Evolutionary conservation across 2,797 vertebrate genomes (phyloP).

Genomic region (Synaphobranchus kaupii): DNA sequence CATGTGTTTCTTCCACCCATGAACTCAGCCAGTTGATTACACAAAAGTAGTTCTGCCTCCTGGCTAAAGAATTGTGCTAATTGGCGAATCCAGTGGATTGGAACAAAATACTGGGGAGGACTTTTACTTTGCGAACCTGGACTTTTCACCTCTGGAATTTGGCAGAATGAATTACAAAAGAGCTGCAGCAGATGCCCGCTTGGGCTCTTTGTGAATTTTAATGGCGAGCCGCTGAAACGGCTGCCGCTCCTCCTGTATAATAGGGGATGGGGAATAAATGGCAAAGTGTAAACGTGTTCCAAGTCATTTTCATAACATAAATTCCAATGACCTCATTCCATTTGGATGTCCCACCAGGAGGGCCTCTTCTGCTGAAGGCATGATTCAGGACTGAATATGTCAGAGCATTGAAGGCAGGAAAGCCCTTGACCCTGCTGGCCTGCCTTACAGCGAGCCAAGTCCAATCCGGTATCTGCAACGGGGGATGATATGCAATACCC

Average conservation of each 20-base stretch:
- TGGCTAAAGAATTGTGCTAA: too few species aligned
- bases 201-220: slow-evolving; percentile 46
- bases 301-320: slow-evolving; percentile 48
- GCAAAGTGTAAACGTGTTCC: slow-evolving; percentile 31
- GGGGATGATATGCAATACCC: neutral
- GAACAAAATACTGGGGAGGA: too few species aligned
- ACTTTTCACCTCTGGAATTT: neutral
- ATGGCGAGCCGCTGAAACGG: slow-evolving; percentile 42
- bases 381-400: slow-evolving; percentile 21
- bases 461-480: neutral
- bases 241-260: slow-evolving; percentile 45
- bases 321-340: slow-evolving; percentile 47
- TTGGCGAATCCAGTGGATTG: too few species aligned
- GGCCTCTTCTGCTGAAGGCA: neutral
- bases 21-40: too few species aligned
- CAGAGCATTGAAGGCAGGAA: slow-evolving; percentile 34
- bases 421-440: slow-evolving; percentile 31
- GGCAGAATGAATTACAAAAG: slow-evolving; percentile 45
- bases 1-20: too few species aligned
- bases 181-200: slow-evolving; percentile 17
- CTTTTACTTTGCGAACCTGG: too few species aligned
- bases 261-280: slow-evolving; percentile 43
- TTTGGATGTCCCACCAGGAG: slow-evolving; percentile 34
- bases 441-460: neutral
- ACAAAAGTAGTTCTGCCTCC: too few species aligned